Base-by-base conservation (phyloP, 2,797 vertebrate species). In the Lacerta viridis region DNA sequence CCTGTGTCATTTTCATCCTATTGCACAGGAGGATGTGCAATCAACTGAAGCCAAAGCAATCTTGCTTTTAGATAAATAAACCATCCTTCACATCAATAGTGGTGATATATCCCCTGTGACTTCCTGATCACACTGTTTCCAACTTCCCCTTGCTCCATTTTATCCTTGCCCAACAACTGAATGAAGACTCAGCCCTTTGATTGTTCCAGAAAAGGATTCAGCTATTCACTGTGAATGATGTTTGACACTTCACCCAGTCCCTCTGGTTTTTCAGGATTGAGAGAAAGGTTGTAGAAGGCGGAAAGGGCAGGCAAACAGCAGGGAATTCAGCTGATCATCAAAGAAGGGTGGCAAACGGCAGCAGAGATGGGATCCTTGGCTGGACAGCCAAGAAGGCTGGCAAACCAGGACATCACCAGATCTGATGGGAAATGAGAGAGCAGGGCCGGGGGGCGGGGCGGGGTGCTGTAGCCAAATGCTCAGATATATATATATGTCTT, bases 21-120 rank as follows among this genome's bases (percentile, higher is more conserved):
- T 87, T 86, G 80, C 2, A 87, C 66, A 71, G 89, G 27, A 9
- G n/a, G 13, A 27, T 1, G 27, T 1, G 3, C 80, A 59, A 55
- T 36, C 61, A 92, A 86, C 77, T 55, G 88, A 41, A 87, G 69
- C 23, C 80, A 78, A 15, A 82, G 23, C 23, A 76, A 50, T 68
- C 25, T 0, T 50, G n/a, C 5, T 2, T 25, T 27, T 25, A 50
- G 83, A 69, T 78, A 87, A 82, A 68, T 76, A 61, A 80, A 39
- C 33, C 55, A 11, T 77, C 9, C 25, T 43, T 77, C 75, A 43
- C 27, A 25, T 77, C 13, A 27, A 46, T 43, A 46, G 41, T 46
- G 9, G 41, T 25, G 4, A 46, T 59, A 61, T 36, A 61, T 59
- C n/a, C 50, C 15, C 55, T 61, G 27, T 78, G 76, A 7, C 11